phyloP scores from a whole-genome alignment of 2,888 invertebrate species.

The Abrostola triplasia region DNA sequence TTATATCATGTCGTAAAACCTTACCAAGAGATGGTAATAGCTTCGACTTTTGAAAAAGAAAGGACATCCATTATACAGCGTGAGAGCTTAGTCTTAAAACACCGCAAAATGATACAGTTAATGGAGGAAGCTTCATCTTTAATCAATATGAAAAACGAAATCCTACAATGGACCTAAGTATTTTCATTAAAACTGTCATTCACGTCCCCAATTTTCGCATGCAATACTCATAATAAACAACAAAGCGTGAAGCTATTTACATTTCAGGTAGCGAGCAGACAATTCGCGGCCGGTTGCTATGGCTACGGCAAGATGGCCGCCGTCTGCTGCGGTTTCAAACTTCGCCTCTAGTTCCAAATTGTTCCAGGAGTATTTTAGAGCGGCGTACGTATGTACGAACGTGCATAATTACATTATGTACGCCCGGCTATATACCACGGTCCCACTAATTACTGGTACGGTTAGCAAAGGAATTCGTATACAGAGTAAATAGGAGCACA shows the following conservation, averaged over 20 bases:
- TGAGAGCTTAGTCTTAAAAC: too few species aligned
- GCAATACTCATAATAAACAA: conserved; percentile 65
- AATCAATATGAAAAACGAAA: not conserved
- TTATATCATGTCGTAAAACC: too few species aligned
- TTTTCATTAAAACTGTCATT: conserved; percentile 25
- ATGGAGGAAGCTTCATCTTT: not conserved
- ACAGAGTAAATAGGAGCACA: conserved; percentile 7
- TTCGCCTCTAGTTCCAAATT: conserved; percentile 87
- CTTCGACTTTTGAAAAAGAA: too few species aligned
- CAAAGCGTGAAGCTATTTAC: conserved; percentile 78
- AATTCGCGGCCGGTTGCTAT: conserved; percentile 82
- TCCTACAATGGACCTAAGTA: not conserved
- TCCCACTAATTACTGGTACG: conserved; percentile 83
- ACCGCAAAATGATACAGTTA: too few species aligned
- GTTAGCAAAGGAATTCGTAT: conserved; percentile 61
- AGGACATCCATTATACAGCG: too few species aligned
- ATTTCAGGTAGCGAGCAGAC: conserved; percentile 82
- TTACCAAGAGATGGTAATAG: too few species aligned
- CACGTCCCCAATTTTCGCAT: conserved; percentile 26
- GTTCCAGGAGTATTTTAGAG: conserved; percentile 84
- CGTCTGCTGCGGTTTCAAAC: conserved; percentile 86
- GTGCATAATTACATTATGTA: conserved; percentile 87
- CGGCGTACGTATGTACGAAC: conserved; percentile 78
- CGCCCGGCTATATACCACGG: conserved; percentile 79
- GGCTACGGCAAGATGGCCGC: conserved; percentile 85